These are phyloP conservation scores for Phylloscopus collybita DNA, from an alignment of 2,797 vertebrate species.

Conservation along the genomic window DNA sequence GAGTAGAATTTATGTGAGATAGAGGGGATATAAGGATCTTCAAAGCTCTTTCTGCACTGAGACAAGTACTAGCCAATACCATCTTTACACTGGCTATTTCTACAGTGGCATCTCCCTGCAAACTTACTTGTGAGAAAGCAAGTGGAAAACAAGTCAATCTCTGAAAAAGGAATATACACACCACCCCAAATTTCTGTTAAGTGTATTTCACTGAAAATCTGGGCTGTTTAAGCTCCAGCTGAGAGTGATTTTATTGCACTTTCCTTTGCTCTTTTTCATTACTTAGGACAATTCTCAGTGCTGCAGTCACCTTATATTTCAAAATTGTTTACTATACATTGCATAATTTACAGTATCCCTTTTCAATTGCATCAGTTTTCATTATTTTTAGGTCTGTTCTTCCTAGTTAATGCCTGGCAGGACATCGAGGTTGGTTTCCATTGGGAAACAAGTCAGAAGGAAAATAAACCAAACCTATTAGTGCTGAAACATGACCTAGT, in stretches of 20 bases:
- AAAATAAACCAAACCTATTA: conserved; percentile 50
- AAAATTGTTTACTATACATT: neutral
- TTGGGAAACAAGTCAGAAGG: conserved; percentile 50
- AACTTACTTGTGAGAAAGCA: neutral
- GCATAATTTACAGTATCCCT: neutral
- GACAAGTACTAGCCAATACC: neutral
- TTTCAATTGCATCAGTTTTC: neutral
- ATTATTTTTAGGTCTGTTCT: conserved; percentile 43
- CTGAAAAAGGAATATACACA: neutral
- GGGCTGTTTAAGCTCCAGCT: neutral
- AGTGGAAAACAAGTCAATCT: neutral
- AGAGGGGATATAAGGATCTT: neutral
- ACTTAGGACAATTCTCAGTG: neutral
- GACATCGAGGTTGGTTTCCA: conserved; percentile 46
- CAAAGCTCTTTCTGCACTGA: neutral
- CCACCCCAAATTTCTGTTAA: neutral
- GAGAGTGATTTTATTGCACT: neutral
- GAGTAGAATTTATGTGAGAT: neutral
- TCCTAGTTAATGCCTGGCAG: conserved; percentile 48
- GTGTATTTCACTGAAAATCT: neutral
- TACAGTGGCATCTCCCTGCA: neutral
- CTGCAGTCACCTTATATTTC: neutral
- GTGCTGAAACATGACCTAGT: conserved; percentile 52
- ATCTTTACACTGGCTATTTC: neutral
- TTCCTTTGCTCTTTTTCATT: neutral